Base-by-base conservation (phyloP, 2,113 vertebrate genomes). In the Sceloporus tristichus region DNA sequence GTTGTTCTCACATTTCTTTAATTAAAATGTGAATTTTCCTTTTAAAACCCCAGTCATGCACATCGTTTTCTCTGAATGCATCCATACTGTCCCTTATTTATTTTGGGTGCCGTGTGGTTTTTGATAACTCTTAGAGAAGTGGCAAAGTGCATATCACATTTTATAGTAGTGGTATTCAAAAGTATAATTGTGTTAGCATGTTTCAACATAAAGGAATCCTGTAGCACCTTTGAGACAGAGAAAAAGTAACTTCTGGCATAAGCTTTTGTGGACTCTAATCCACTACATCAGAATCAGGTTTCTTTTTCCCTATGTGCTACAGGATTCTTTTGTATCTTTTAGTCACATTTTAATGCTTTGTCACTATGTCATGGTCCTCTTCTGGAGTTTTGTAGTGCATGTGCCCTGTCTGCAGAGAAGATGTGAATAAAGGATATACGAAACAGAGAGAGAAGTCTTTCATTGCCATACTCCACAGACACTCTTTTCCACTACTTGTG, bases 11-110 rank as follows among this genome's bases (percentile, higher is more conserved):
- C 6, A 42, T 80, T 76, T 65, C 9, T 53, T 77, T 38, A 18
- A 9, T 82, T 54, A 21, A 76, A 83, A 73, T 34, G 48, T 25
- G 13, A 5, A n/a, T 89, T 89, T 89, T 68, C 40, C 21, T 53
- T 42, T 71, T 84, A 74, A 4, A 13, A n/a, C 68, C 25, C 29
- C 21, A 65, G 66, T 73, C 79, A 34, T 29, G 10, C 5, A 29
- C 53, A 84, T 85, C 40, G 38, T 16, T 42, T 71, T 73, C 23
- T 83, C n/a, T 34, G n/a, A 42, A 42, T 65, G 56, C 56, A 87
- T 53, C 40, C 79, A 82, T 87, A 13, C 25, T 29, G 38, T n/a
- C 54, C 29, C 74, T 75, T 53, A 23, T 76, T 38, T 38, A 5
- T 34, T 79, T 65, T 42, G 6, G 25, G 4, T 65, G 38, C 19